Conservation (phyloP, 1,140 invertebrate genomes). For the Caenorhabditis remanei region DNA sequence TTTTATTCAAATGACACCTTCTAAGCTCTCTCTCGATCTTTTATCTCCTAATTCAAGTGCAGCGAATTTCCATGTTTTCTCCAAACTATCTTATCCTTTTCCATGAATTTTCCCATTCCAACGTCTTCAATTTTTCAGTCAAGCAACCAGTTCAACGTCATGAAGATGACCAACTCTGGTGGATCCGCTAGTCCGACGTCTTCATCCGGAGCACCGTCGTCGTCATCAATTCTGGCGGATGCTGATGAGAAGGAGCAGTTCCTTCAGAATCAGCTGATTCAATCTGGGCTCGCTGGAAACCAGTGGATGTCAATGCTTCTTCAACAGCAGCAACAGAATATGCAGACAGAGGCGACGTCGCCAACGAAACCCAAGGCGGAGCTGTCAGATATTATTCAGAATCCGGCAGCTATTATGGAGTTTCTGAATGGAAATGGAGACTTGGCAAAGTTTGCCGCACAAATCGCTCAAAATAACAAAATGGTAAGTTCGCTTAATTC, state of each 20-base stretch:
- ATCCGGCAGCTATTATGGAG: neutral
- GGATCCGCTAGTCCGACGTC: constrained; percentile 27
- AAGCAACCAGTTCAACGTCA: constrained; percentile 21
- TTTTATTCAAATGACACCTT: neutral
- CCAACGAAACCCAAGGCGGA: neutral
- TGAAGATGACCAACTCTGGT: constrained; percentile 31
- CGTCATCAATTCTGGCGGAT: neutral
- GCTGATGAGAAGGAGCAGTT: constrained; percentile 14
- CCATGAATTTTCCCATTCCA: neutral
- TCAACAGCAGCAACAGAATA: constrained; percentile 4
- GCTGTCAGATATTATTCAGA: neutral
- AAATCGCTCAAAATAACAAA: neutral
- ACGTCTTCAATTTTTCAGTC: constrained; percentile 11
- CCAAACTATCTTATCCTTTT: neutral
- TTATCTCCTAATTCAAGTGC: constrained; percentile 28
- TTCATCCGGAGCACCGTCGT: constrained; percentile 39
- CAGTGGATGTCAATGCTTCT: constrained; percentile 31
- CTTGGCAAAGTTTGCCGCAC: neutral
- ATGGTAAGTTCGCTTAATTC: neutral
- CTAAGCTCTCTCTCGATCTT: constrained; percentile 19
- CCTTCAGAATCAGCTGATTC: neutral
- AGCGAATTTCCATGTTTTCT: neutral
- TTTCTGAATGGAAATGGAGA: constrained; percentile 12
- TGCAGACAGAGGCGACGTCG: neutral
- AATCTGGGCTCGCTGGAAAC: neutral